Evolutionary conservation across 2,113 vertebrate genomes (phyloP), one percentile per base, ranked within the genome.

Genomic region (Micronycteris hirsuta): DNA sequence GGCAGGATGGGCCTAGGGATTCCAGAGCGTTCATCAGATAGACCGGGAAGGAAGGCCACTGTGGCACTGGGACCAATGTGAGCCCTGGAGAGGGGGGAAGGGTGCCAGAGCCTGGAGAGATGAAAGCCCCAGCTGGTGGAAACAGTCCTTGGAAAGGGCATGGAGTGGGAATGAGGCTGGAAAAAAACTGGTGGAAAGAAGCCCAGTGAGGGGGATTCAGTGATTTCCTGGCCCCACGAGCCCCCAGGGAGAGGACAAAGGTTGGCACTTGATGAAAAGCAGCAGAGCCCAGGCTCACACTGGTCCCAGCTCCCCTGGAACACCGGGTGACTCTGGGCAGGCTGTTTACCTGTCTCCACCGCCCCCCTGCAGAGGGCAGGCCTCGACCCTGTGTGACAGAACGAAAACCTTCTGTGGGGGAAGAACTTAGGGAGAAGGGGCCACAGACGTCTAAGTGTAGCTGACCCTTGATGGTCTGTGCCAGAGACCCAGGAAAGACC

Each of bases 131-230:
- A 33, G 91, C 41, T 84, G 91, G 88, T 96, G 97, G 97, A 91
- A 97, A 97, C 52, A 93, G 83, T 82, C 74, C 84, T 81, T 84
- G 93, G 83, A 96, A 97, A 97, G 86, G 54, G 80, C 86, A 94
- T 77, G 47, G 74, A 87, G 76, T 49, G 92, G 58, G 95, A 96
- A 96, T 31, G 61, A 93, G 88, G 86, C 41, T 97, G 96, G 96
- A 47, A 90, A 96, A 95, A 96, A 86, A 83, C 63, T 28, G 88
- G 78, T 97, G 96, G 97, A 97, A 97, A 97, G 95, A 88, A 94
- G 76, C 88, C 95, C 87, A 89, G 7, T 47, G 63, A 54, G 86
- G 68, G 92, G 85, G 95, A 97, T 91, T 65, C 41, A 81, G 92
- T 89, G 96, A 96, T 91, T 98, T 97, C 96, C 97, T 96, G 96